Evolutionary conservation across 1,140 invertebrate species (phyloP), one percentile per base, ranked within the genome.

Genomic region (Pemphigus obesinymphae): DNA sequence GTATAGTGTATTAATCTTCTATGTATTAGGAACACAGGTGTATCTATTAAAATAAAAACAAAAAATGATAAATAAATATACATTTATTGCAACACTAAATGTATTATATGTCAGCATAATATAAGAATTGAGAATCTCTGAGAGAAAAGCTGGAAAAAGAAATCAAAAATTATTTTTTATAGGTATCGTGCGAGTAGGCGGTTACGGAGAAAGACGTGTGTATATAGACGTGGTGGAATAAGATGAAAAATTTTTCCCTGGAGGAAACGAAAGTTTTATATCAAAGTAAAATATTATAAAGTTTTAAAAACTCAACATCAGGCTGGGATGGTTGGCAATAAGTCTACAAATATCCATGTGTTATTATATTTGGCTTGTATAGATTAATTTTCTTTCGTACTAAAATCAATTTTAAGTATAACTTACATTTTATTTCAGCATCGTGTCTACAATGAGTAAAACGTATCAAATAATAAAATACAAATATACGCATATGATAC

Each of bases 221-320:
- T 37, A 37, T 23, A 23, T 8, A 5, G 0, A 5, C n/a, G n/a
- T n/a, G n/a, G n/a, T n/a, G n/a, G n/a, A n/a, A n/a, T n/a, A 3
- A 37, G 11, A 3, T 61, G 58, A 61, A 61, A 31, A 61, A 61
- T 31, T 29, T n/a, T 40, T 66, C 34, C 63, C 34, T 23, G 11
- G 31, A 37, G 63, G 2, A 66, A 37, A n/a, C 13, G n/a, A 66
- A 66, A 66, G 63, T 66, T 37, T 66, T 1, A 3, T 66, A 37
- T 66, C 34, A 66, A 66, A 66, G 63, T 66, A 40, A 66, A 66
- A 66, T 34, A 66, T 66, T 37, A 34, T 37, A 66, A 66, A 66
- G 63, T 66, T 66, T 37, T 10, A 37, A 37, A 37, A 66, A 10
- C 63, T 66, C 34, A 37, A 66, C 63, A 66, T 37, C 37, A 34